Conservation (phyloP, 2,113 vertebrate genomes). For the Hiodon tergisus region DNA sequence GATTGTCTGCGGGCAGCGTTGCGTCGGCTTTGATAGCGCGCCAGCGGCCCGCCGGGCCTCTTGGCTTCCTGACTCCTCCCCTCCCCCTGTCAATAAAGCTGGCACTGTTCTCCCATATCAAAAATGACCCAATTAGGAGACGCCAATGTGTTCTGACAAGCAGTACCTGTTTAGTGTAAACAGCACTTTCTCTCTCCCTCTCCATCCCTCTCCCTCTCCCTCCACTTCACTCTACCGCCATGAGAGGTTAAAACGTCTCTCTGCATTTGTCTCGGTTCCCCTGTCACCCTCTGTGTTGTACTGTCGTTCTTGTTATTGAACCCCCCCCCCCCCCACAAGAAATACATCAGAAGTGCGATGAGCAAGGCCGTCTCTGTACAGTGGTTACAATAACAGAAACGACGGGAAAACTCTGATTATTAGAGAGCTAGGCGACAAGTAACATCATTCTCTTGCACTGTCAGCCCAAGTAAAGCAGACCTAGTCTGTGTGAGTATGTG, state of each 20-base stretch:
- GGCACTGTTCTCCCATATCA: constrained; percentile 55
- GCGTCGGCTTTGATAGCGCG: constrained; percentile 57
- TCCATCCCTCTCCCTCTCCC: neutral
- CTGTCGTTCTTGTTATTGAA: no score
- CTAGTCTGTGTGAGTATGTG: constrained; percentile 29
- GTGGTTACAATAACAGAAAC: constrained; percentile 37
- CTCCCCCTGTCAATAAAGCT: constrained; percentile 54
- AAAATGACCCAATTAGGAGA: constrained; percentile 66
- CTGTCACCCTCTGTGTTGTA: neutral
- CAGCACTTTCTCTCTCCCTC: neutral
- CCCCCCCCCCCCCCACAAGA: constrained; percentile 5
- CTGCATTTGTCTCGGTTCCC: constrained; percentile 30
- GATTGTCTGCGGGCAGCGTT: constrained; percentile 58
- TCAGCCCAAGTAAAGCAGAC: constrained; percentile 32
- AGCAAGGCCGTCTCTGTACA: constrained; percentile 33
- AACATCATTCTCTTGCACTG: constrained; percentile 40
- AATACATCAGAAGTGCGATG: neutral
- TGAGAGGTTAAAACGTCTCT: constrained; percentile 28
- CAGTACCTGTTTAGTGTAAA: constrained; percentile 59
- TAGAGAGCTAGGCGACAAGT: constrained; percentile 38
- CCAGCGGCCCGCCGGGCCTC: constrained; percentile 52
- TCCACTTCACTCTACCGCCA: neutral
- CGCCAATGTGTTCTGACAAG: constrained; percentile 59
- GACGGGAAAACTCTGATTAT: constrained; percentile 30
- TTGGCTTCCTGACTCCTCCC: constrained; percentile 53